phyloP scores from a whole-genome alignment of 1,140 invertebrate species.

The Zaprionus taronus region DNA sequence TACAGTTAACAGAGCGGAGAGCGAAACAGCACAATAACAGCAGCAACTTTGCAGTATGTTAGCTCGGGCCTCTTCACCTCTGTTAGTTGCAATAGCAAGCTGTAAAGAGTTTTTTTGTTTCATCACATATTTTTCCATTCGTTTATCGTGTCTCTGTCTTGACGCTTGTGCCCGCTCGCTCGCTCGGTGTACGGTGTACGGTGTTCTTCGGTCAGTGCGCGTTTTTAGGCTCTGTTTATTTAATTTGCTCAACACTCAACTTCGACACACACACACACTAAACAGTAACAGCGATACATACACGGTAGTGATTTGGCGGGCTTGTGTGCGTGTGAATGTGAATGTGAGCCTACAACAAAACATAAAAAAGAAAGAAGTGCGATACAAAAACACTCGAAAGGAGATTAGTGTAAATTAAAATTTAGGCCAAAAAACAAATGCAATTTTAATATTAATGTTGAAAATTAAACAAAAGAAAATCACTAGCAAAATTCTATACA shows the following conservation, averaged over 20 bases:
- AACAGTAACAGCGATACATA: constrained; percentile 56
- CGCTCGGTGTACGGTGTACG: constrained; percentile 28
- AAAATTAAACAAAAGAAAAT: constrained; percentile 41
- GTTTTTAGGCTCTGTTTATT: constrained; percentile 58
- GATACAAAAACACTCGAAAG: constrained; percentile 36
- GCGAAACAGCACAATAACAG: constrained; percentile 7
- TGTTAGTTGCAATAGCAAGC: constrained; percentile 15
- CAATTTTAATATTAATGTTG: constrained; percentile 29
- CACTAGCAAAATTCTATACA: constrained; percentile 38
- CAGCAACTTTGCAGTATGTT: constrained; percentile 6
- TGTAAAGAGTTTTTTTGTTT: constrained; percentile 39
- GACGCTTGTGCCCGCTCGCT: constrained; percentile 41
- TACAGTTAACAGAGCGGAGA: constrained; percentile 15
- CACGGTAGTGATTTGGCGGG: constrained; percentile 79
- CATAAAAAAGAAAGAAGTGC: constrained; percentile 51
- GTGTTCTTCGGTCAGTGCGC: constrained; percentile 48
- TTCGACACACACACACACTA: constrained; percentile 45
- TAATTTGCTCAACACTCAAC: constrained; percentile 54
- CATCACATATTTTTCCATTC: constrained; percentile 37
- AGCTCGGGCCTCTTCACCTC: neutral
- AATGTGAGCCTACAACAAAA: constrained; percentile 56
- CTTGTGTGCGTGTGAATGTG: constrained; percentile 61
- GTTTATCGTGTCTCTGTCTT: constrained; percentile 48
- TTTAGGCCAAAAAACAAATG: constrained; percentile 42
- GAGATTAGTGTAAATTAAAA: constrained; percentile 31